Conservation (phyloP, 2,888 invertebrate species). For the Cancer borealis region DNA sequence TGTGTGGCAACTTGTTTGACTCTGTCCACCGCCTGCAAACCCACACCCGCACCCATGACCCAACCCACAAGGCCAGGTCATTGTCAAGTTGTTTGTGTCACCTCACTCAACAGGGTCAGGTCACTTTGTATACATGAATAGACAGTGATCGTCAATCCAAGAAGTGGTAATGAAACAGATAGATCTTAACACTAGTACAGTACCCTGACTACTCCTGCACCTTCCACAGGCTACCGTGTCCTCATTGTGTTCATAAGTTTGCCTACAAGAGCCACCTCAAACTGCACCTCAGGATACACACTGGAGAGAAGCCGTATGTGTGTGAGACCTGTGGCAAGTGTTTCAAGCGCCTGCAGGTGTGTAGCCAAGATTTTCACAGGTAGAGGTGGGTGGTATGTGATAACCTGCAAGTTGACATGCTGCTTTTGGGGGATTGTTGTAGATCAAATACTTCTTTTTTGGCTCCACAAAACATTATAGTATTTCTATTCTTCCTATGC, state of each 20-base stretch:
- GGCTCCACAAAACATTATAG: too few species aligned
- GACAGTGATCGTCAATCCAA: too few species aligned
- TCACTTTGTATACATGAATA: background rate
- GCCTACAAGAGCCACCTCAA: slow-evolving; percentile 65
- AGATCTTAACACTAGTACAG: too few species aligned
- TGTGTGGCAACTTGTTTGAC: background rate
- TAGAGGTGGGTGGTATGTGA: too few species aligned
- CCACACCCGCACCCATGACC: slow-evolving; percentile 44
- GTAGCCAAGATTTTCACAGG: background rate
- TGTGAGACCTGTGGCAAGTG: slow-evolving; percentile 71
- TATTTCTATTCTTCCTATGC: too few species aligned
- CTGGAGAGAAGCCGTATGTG: slow-evolving; percentile 67
- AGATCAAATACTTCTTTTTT: too few species aligned
- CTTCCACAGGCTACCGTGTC: slow-evolving; percentile 55
- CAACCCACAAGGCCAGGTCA: background rate
- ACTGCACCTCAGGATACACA: slow-evolving; percentile 66
- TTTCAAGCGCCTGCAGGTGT: slow-evolving; percentile 69
- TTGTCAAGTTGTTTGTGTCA: background rate
- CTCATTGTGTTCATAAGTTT: slow-evolving; percentile 59
- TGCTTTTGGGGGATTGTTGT: too few species aligned
- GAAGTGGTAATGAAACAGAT: too few species aligned
- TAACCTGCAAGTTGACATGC: too few species aligned
- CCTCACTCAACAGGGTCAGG: too few species aligned
- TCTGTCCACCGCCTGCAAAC: background rate
- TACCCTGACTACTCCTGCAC: background rate